Conservation (phyloP, 2,797 vertebrate genomes). For the Pipistrellus pygmaeus region DNA sequence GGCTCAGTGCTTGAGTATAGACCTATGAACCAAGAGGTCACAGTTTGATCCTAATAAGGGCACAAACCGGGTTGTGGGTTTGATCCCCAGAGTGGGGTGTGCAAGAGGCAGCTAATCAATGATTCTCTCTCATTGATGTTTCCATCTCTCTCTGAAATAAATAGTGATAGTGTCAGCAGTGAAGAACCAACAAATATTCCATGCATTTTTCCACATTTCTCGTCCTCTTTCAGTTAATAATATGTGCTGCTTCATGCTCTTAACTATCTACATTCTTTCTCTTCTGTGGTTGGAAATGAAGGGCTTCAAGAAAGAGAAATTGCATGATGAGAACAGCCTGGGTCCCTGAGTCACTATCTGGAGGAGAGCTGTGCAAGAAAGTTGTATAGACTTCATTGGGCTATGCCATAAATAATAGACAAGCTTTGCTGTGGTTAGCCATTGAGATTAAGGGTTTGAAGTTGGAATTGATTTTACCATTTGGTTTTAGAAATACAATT, state of each 20-base stretch:
- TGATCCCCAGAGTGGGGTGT: too few relatives aligned
- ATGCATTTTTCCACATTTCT: neutral
- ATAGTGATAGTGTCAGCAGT: neutral
- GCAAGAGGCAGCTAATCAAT: too few relatives aligned
- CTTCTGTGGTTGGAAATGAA: neutral
- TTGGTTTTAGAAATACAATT: neutral
- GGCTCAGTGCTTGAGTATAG: too few relatives aligned
- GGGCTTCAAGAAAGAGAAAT: neutral
- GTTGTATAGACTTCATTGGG: rapidly evolving
- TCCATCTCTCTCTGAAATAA: neutral
- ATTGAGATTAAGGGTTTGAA: constrained; percentile 21
- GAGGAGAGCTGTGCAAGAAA: neutral
- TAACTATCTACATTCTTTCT: neutral
- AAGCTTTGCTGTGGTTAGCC: neutral
- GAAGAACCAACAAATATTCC: neutral
- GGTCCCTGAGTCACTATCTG: neutral
- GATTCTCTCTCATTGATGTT: too few relatives aligned
- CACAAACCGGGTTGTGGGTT: too few relatives aligned
- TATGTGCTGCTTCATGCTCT: neutral
- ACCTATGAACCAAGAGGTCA: too few relatives aligned
- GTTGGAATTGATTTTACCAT: neutral
- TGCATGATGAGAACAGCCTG: neutral
- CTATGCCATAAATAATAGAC: neutral
- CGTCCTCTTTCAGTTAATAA: neutral
- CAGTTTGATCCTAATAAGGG: too few relatives aligned